Evolutionary conservation across 2,113 vertebrate species (phyloP).

Genomic region (Malurus elegans): DNA sequence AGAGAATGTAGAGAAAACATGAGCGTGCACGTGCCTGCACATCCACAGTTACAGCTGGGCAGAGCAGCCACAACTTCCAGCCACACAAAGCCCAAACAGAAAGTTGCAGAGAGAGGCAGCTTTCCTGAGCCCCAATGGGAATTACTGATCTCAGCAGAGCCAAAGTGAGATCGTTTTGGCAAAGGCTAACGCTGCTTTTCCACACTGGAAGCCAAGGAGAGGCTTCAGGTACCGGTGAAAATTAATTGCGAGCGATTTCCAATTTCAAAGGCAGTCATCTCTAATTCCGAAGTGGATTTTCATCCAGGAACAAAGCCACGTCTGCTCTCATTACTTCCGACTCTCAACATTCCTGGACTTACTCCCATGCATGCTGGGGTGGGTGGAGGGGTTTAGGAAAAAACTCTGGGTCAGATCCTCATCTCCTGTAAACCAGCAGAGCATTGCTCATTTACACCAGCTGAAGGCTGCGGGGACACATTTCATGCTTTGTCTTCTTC

Average conservation of each 20-base stretch:
- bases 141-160: neutral
- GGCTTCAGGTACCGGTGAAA: constrained; percentile 3
- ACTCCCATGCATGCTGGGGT: constrained; percentile 17
- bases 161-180: constrained; percentile 61
- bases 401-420: constrained; percentile 46
- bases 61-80: constrained; percentile 12
- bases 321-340: constrained; percentile 47
- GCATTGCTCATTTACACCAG: constrained; percentile 29
- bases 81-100: neutral
- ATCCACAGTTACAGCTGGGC: neutral
- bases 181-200: neutral
- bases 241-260: constrained; percentile 26
- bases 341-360: constrained; percentile 54
- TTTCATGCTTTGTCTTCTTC: constrained; percentile 58
- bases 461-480: constrained; percentile 16
- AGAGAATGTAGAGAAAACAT: neutral
- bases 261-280: constrained; percentile 55
- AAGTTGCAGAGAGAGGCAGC: neutral
- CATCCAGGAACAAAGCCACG: constrained; percentile 65
- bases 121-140: neutral
- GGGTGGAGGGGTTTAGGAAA: constrained; percentile 32
- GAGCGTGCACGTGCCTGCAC: neutral
- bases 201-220: constrained; percentile 3
- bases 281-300: constrained; percentile 37
- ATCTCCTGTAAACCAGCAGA: neutral